Percentiles rank a stretch among this genome's conserved stretches.
These are phyloP conservation scores for Porites lobata DNA, from an alignment of 92 coral and sea anemone genomes.

Conservation along the genomic window DNA sequence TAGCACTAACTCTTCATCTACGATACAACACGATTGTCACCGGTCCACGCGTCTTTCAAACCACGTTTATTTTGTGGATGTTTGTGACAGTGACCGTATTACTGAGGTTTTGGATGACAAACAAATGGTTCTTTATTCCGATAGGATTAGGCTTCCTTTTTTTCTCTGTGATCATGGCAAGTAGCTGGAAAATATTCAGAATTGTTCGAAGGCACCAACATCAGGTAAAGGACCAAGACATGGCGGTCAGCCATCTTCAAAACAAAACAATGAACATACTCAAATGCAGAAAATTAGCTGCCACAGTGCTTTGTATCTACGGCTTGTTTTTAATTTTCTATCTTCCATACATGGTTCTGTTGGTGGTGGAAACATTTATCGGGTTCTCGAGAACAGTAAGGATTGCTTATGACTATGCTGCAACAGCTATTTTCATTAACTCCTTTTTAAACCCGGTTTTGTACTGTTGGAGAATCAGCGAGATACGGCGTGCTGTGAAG, in stretches of 20 bases:
- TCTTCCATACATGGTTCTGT: slow-evolving; percentile 16
- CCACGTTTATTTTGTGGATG: slow-evolving; percentile 17
- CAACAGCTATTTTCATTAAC: background rate
- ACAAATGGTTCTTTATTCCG: slow-evolving; percentile 26
- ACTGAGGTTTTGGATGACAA: slow-evolving; percentile 3
- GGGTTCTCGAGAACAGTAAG: slow-evolving; percentile 23
- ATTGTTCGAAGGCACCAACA: slow-evolving; percentile 42
- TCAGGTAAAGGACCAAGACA: background rate
- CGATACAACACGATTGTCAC: slow-evolving; percentile 47
- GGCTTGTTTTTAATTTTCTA: slow-evolving; percentile 25
- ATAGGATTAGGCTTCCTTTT: background rate
- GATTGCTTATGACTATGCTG: slow-evolving; percentile 46
- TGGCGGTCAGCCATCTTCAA: background rate
- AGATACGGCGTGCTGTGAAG: background rate
- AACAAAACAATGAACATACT: background rate
- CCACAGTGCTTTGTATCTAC: slow-evolving; percentile 21
- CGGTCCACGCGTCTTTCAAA: slow-evolving; percentile 14
- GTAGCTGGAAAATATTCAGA: slow-evolving; percentile 26
- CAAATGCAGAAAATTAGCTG: slow-evolving; percentile 26
- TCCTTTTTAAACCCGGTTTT: background rate
- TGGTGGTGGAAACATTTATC: background rate
- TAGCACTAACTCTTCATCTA: slow-evolving; percentile 42
- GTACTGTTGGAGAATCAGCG: background rate
- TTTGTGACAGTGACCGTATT: slow-evolving; percentile 1
- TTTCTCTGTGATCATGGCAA: background rate